Conservation (phyloP, 2,797 vertebrate species). For the Enoplosus armatus region DNA sequence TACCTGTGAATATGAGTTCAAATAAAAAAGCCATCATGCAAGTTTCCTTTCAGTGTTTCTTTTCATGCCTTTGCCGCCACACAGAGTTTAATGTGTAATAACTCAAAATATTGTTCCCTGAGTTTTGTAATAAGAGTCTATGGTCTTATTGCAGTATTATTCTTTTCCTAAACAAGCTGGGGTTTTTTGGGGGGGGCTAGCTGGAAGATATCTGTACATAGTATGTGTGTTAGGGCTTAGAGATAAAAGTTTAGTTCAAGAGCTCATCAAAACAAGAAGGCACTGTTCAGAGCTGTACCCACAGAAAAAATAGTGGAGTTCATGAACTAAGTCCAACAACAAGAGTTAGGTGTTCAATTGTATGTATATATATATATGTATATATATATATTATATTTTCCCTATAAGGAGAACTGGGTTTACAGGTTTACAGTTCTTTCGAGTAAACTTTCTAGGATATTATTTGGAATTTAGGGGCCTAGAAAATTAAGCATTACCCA, state of each 20-base stretch:
- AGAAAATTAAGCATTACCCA: background rate
- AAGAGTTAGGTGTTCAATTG: too few relatives aligned
- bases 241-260: background rate
- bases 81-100: background rate
- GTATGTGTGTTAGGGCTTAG: background rate
- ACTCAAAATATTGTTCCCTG: background rate
- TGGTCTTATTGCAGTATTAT: background rate
- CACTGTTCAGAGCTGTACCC: too few relatives aligned
- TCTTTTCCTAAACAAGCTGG: background rate
- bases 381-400: too few relatives aligned
- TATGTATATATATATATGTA: too few relatives aligned
- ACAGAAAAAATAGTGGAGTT: too few relatives aligned
- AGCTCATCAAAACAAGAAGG: background rate
- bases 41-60: background rate
- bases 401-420: background rate
- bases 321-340: too few relatives aligned
- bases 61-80: background rate
- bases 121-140: background rate
- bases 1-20: too few relatives aligned
- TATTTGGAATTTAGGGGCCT: background rate
- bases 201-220: background rate
- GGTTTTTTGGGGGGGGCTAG: too few relatives aligned
- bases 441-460: background rate
- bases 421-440: background rate
- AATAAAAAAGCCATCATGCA: conserved; percentile 65